Evolutionary conservation across 2,888 invertebrate species (phyloP).

Genomic region (Drosophila hamatofila): DNA sequence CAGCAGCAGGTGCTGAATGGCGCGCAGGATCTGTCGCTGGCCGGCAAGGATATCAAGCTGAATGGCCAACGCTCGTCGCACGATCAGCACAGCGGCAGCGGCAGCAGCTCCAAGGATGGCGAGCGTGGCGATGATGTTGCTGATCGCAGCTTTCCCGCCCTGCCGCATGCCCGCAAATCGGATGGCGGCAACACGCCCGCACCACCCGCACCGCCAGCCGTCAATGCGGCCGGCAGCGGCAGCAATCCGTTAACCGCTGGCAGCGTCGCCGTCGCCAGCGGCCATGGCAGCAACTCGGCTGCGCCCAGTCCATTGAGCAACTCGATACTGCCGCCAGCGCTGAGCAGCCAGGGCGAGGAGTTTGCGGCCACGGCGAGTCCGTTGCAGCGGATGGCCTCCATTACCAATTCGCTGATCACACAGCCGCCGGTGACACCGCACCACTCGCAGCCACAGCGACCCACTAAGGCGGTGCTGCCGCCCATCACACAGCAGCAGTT

Average conservation of each 20-base stretch:
- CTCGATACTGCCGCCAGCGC: slow-evolving; percentile 93
- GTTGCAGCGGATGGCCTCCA: slow-evolving; percentile 98
- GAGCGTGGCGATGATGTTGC: slow-evolving; percentile 57
- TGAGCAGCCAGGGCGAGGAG: slow-evolving; percentile 91
- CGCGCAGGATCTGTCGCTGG: slow-evolving; percentile 93
- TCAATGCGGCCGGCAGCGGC: slow-evolving; percentile 19
- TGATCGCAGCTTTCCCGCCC: slow-evolving; percentile 34
- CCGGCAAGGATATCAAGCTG: slow-evolving; percentile 84
- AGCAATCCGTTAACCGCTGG: slow-evolving; percentile 60
- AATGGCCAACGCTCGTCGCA: slow-evolving; percentile 85
- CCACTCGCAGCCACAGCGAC: slow-evolving; percentile 93
- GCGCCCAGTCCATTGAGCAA: slow-evolving; percentile 94
- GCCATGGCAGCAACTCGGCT: slow-evolving; percentile 88
- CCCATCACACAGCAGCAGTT: slow-evolving; percentile 99
- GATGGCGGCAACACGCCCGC: slow-evolving; percentile 88
- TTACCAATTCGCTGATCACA: slow-evolving; percentile 97
- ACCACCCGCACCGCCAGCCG: slow-evolving; percentile 64
- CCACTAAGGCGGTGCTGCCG: slow-evolving; percentile 97
- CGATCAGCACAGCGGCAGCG: slow-evolving; percentile 68
- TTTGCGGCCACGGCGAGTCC: slow-evolving; percentile 96
- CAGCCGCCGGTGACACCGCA: slow-evolving; percentile 94
- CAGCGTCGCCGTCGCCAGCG: slow-evolving; percentile 23
- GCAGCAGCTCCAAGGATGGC: slow-evolving; percentile 75
- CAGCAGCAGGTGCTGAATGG: slow-evolving; percentile 91
- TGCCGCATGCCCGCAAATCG: slow-evolving; percentile 89